A percentile compares a stretch with the other conserved stretches of the same genome.
Conservation (phyloP, 1,140 invertebrate species). For the Zeugodacus cucurbitae region DNA sequence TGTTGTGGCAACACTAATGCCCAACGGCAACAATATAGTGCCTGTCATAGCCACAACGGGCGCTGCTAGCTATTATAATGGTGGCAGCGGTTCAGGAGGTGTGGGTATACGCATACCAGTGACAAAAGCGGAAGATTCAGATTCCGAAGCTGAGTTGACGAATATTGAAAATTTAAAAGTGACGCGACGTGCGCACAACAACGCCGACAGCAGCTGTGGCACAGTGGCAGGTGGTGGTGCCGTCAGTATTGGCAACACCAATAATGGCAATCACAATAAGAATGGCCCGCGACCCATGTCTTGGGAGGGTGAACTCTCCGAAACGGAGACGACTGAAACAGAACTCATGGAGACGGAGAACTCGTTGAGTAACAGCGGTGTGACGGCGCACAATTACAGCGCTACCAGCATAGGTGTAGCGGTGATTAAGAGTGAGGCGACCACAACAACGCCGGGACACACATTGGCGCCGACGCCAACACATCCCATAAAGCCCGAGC, state of each 20-base stretch:
- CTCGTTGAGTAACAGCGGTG: conserved; percentile 45
- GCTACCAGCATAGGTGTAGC: conserved; percentile 29
- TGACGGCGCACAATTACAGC: background rate
- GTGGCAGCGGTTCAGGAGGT: background rate
- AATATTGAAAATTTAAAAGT: conserved; percentile 64
- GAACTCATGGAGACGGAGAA: conserved; percentile 65
- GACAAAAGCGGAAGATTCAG: conserved; percentile 57
- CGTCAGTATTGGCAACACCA: background rate
- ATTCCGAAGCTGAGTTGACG: conserved; percentile 61
- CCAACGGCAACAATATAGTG: conserved; percentile 62
- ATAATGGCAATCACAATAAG: conserved; percentile 48
- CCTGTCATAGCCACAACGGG: conserved; percentile 52
- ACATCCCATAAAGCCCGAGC: conserved; percentile 56
- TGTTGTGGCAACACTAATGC: conserved; percentile 43
- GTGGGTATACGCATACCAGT: conserved; percentile 58
- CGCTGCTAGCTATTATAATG: conserved; percentile 42
- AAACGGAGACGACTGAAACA: conserved; percentile 69
- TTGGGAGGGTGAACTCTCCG: conserved; percentile 90
- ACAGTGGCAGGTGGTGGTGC: background rate
- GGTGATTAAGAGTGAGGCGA: conserved; percentile 57
- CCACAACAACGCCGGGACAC: conserved; percentile 43
- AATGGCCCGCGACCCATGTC: conserved; percentile 80
- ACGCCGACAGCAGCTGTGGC: background rate
- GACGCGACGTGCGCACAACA: conserved; percentile 46
- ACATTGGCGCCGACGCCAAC: conserved; percentile 1